Evolutionary conservation across 2,113 vertebrate species (phyloP), one percentile per base, ranked within the genome.

Genomic region (Oncorhynchus clarkii): DNA sequence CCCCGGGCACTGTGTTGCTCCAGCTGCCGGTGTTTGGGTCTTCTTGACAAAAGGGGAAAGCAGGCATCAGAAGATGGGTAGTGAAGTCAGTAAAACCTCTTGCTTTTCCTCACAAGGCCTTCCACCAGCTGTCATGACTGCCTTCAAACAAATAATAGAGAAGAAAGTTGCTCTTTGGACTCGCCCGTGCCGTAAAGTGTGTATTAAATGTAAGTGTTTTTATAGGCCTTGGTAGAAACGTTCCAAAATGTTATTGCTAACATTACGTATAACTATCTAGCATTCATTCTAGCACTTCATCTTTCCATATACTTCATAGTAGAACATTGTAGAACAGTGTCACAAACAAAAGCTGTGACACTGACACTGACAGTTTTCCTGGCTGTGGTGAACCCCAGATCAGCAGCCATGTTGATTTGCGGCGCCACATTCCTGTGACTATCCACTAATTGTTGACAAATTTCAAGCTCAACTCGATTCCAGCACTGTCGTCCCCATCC

Each of bases 391-490:
- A 54, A 18, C 51, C 79, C 79, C 81, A 70, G 71, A 74, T 22
- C 2, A 66, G 76, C 67, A 73, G 82, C 5, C 75, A 70, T 70
- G 78, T 74, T 83, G 85, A 90, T 91, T 89, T 88, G 83, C 75
- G 80, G 77, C 57, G 20, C 77, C 62, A 81, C 80, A 80, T 91
- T 87, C 85, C 77, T 12, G 57, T 87, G 90, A 91, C 89, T 85
- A 92, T 87, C 66, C 79, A 78, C 76, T 84, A 85, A 86, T 89
- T 89, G 90, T 93, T 91, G 88, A 91, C 88, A 90, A 91, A 90
- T 89, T 85, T 45, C 39, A 45, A 45, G 80, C 86, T 85, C 84
- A 75, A 81, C 80, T 89, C 84, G 66, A 85, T 75, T 82, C 77
- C 82, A 85, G 78, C 67, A 26, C 70, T 29, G 18, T 73, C 31